These are phyloP conservation scores for Mylabris phalerata DNA, from an alignment of 1,140 invertebrate species.

Conservation along the genomic window DNA sequence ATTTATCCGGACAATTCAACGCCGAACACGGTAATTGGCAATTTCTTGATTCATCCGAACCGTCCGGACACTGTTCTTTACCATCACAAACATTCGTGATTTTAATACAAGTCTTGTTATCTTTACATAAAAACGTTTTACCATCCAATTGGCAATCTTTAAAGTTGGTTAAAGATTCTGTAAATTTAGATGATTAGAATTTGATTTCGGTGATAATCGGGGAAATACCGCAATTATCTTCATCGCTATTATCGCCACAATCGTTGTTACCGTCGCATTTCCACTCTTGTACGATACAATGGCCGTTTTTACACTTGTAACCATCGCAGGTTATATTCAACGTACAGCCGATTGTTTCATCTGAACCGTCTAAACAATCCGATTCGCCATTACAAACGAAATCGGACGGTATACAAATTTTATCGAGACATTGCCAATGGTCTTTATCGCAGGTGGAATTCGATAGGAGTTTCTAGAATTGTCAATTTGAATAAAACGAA, in stretches of 20 bases:
- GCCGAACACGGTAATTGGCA: constrained; percentile 30
- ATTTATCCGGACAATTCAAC: constrained; percentile 43
- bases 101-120: constrained; percentile 58
- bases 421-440: constrained; percentile 45
- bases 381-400: constrained; percentile 53
- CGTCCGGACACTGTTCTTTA: constrained; percentile 67
- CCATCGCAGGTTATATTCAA: constrained; percentile 30
- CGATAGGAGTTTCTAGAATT: neutral
- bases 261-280: constrained; percentile 57
- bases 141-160: constrained; percentile 43
- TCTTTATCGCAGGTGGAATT: constrained; percentile 25
- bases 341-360: constrained; percentile 49
- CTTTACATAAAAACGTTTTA: constrained; percentile 49
- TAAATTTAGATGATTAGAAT: constrained; percentile 29
- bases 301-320: constrained; percentile 52
- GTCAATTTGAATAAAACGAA: no score
- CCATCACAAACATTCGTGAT: constrained; percentile 64
- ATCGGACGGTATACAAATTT: constrained; percentile 48
- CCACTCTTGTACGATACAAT: constrained; percentile 56
- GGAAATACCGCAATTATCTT: constrained; percentile 54
- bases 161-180: constrained; percentile 30
- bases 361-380: constrained; percentile 62
- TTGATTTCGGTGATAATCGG: neutral
- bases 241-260: constrained; percentile 61
- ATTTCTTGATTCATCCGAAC: constrained; percentile 60